Base-by-base conservation (phyloP, 2,797 vertebrate species). In the Botia almorhae region DNA sequence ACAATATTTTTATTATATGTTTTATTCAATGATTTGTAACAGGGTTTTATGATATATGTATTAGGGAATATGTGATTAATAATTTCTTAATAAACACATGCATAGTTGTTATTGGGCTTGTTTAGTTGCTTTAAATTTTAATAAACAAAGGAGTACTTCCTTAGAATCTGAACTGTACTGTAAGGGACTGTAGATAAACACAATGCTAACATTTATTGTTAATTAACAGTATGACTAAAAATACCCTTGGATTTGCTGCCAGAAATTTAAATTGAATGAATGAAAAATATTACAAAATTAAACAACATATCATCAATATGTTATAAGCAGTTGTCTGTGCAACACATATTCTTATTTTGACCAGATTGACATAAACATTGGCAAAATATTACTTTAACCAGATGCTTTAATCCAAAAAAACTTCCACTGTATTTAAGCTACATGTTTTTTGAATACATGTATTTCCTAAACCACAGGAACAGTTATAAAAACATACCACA, bases 181-280 rank as follows among this genome's bases (percentile, higher is more conserved):
- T 17, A 69, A 67, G 8, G 46, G 23, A 17, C 21, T 13, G 17
- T 68, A 60, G 33, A 72, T 77, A 55, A 67, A 69, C 26, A 65
- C 16, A 19, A 17, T 29, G 12, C 71, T 65, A 76, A 58, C 17
- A 39, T 77, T 14, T 65, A 70, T 69, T 64, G 33, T 12, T 17
- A 58, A 39, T 67, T 81, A 75, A 69, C 6, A 75, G 29, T 63
- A 69, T 23, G 17, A 21, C 33, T 21, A 26, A 60, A 68, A n/a
- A 58, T 23, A 68, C 56, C 2, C 23, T 46, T 23, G 17, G 12
- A 21, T 33, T 14, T 74, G 60, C 69, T 50, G n/a, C 50, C 50
- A 26, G 23, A 26, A 26, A 26, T 26, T 26, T 26, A 26, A 26
- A 26, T 26, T 26, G 23, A 26, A 26, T 26, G 23, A 26, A 26